Evolutionary conservation across 2,113 vertebrate genomes (phyloP).

Genomic region (Dromiciops gliroides): DNA sequence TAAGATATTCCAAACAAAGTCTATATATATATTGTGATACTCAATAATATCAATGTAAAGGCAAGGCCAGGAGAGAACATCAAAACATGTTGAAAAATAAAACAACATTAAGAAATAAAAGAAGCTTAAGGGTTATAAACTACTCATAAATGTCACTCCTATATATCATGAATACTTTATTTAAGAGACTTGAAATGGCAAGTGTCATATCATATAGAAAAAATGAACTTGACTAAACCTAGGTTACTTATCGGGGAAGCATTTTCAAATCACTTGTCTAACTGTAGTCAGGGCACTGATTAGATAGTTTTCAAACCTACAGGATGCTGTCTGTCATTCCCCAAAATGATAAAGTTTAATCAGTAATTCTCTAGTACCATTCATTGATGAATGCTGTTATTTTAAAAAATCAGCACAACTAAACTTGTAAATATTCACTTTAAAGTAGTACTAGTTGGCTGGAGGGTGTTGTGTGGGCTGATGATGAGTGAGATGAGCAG

Average conservation of each 20-base stretch:
- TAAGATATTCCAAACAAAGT: background rate
- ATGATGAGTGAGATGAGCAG: no score
- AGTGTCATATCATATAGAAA: background rate
- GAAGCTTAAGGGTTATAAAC: background rate
- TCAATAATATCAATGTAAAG: background rate
- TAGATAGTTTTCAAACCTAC: background rate
- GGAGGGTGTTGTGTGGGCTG: no score
- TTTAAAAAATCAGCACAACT: background rate
- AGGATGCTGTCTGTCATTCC: background rate
- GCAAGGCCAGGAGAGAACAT: background rate
- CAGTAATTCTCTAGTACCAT: background rate
- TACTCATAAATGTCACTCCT: background rate
- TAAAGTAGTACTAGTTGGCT: background rate
- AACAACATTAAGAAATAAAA: background rate
- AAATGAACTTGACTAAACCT: background rate
- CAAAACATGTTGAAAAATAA: background rate
- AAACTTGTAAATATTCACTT: background rate
- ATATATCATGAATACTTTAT: background rate
- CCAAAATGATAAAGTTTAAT: background rate
- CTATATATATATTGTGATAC: background rate
- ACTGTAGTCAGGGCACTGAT: background rate
- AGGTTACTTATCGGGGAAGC: background rate
- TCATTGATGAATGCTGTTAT: background rate
- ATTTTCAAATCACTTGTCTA: background rate
- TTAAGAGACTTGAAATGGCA: background rate